These are phyloP conservation scores for Chelonoidis abingdonii DNA, from an alignment of 2,113 vertebrate genomes.

Conservation along the genomic window DNA sequence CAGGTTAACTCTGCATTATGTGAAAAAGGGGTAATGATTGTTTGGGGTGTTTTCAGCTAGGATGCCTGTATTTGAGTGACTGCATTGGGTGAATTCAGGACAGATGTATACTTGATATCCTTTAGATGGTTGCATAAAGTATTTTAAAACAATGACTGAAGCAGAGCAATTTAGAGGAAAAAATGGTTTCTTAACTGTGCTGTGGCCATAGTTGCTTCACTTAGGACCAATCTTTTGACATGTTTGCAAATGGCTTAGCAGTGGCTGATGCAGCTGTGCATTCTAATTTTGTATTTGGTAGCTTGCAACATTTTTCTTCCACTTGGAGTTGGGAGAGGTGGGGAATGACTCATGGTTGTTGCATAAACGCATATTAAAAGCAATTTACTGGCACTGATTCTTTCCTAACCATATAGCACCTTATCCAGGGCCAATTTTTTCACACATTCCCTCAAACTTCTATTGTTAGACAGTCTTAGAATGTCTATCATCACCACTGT, in stretches of 20 bases:
- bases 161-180: not conserved
- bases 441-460: not conserved
- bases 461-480: not conserved
- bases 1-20: too few relatives aligned
- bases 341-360: not conserved
- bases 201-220: not conserved
- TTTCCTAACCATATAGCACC: not conserved
- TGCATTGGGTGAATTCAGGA: not conserved
- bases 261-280: constrained; percentile 30
- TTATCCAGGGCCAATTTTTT: not conserved
- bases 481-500: not conserved
- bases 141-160: not conserved
- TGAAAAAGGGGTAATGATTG: too few relatives aligned
- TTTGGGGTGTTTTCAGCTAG: not conserved
- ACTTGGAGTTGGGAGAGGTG: not conserved
- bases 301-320: constrained; percentile 19
- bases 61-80: not conserved
- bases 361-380: not conserved
- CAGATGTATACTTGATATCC: not conserved
- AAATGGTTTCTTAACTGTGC: not conserved
- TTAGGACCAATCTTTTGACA: not conserved
- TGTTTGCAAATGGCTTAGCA: not conserved
- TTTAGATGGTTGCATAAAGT: not conserved
- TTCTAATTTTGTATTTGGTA: constrained; percentile 39
- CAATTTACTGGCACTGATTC: fast-evolving